phyloP scores from a whole-genome alignment of 1,140 invertebrate species.

The Drosophila kurseongensis region DNA sequence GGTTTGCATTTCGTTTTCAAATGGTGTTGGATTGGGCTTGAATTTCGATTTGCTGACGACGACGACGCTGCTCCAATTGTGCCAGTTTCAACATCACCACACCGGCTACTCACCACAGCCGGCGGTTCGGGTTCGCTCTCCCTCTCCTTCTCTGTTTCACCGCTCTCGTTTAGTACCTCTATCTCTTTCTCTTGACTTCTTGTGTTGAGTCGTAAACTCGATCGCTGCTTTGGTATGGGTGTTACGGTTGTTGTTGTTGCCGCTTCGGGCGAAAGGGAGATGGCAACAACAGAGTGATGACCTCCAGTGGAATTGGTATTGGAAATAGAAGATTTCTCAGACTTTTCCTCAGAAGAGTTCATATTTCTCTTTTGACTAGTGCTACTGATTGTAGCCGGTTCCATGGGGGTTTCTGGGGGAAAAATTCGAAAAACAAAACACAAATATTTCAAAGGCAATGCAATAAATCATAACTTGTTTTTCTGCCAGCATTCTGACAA shows the following conservation, averaged over 20 bases:
- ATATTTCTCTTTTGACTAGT: constrained; percentile 58
- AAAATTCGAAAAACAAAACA: constrained; percentile 4
- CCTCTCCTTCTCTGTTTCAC: constrained; percentile 48
- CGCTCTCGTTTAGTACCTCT: constrained; percentile 63
- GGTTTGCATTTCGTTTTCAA: constrained; percentile 79
- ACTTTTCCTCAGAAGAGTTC: constrained; percentile 70
- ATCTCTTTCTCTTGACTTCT: constrained; percentile 62
- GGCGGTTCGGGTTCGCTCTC: constrained; percentile 40
- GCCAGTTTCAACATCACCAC: constrained; percentile 78
- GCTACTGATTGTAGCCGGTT: constrained; percentile 36
- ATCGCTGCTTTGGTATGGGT: constrained; percentile 84
- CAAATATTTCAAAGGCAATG: constrained; percentile 7
- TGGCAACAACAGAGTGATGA: constrained; percentile 70
- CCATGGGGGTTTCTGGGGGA: constrained; percentile 45
- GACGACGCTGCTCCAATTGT: constrained; percentile 68
- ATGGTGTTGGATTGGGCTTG: constrained; percentile 41
- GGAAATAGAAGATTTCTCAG: constrained; percentile 63
- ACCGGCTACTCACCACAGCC: constrained; percentile 43
- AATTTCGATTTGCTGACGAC: constrained; percentile 70
- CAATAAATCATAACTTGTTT: constrained; percentile 10
- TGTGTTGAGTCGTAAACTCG: constrained; percentile 75
- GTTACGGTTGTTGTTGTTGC: constrained; percentile 55
- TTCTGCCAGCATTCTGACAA: not conserved
- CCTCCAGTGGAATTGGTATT: constrained; percentile 64
- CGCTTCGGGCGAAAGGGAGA: constrained; percentile 65